Base-by-base conservation (phyloP, 1,140 invertebrate genomes). In the Heliconius melpomene region DNA sequence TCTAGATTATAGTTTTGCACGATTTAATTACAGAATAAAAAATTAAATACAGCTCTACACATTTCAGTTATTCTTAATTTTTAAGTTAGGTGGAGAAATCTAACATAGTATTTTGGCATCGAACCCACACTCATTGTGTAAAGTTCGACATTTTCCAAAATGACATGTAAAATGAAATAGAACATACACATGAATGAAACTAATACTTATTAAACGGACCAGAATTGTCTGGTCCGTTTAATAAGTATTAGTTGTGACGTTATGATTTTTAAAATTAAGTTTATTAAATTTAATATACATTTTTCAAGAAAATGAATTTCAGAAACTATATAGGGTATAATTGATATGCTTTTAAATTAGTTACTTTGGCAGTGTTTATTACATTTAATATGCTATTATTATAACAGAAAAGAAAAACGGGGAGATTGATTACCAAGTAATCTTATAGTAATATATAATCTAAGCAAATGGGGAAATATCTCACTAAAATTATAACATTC, bases 291-390 rank as follows among this genome's bases (percentile, higher is more conserved):
- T 46, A 3, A 46, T 46, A 46, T 16, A 5, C 5, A 46, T 16
- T 16, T 46, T 46, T 46, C 16, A 6, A 46, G 3, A 16, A 46
- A 46, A 46, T 16, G 3, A 16, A 46, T 46, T 46, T 16, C 16
- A 46, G 13, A 46, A 46, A 46, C 5, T 16, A 46, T 46, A 46
- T 6, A 16, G 3, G 40, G 13, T 46, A 23, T 26, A 23, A 66
- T 29, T 66, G 60, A 66, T 66, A 66, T 66, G 60, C 60, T 26
- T 66, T 66, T 16, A 66, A 66, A 66, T 66, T 29, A 66, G 54
- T 66, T 23, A 57, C n/a, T 26, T 66, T 66, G 60, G 60, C 60
- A 66, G 60, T 66, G 23, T 66, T 26, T 16, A 66, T 60, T 60
- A 20, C 16, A 46, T 16, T 60, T 60, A 9, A 60, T 3, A 60